Evolutionary conservation across 2,888 invertebrate genomes (phyloP).

Genomic region (Drosophila siamana): DNA sequence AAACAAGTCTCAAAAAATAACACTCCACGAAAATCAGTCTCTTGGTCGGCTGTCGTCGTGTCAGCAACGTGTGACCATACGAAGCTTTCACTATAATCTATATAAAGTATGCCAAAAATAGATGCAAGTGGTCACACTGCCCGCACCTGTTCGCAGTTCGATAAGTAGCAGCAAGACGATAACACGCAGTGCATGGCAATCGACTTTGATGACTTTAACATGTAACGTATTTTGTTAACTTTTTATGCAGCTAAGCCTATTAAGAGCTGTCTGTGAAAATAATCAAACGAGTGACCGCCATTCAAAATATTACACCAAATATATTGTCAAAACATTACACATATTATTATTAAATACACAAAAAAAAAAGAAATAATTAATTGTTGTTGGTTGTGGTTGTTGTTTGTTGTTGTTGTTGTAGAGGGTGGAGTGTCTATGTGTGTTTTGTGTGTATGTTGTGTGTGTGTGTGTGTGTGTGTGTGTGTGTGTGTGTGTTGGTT

Average conservation of each 20-base stretch:
- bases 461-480: conserved; percentile 21
- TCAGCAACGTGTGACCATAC: conserved; percentile 31
- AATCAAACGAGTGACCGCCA: neutral
- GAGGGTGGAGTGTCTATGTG: conserved; percentile 17
- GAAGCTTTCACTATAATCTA: neutral
- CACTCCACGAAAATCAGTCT: neutral
- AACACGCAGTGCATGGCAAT: neutral
- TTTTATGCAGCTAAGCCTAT: neutral
- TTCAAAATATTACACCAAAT: conserved; percentile 71
- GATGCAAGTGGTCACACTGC: neutral
- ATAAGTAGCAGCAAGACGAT: conserved; percentile 11
- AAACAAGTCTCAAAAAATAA: conserved; percentile 17
- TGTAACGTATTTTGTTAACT: neutral
- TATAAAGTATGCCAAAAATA: neutral
- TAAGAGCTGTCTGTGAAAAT: neutral
- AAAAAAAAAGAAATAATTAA: conserved; percentile 61
- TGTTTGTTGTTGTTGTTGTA: conserved; percentile 22
- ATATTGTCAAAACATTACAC: conserved; percentile 73
- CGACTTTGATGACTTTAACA: neutral
- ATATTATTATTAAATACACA: conserved; percentile 69
- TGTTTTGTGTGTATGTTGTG: too few species aligned
- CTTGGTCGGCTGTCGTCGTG: conserved; percentile 62
- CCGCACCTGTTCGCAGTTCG: conserved; percentile 29
- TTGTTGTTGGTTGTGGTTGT: conserved; percentile 49
- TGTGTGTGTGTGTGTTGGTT: conserved; percentile 8